These are phyloP conservation scores for Metopia argyrocephala DNA, from an alignment of 2,888 invertebrate genomes.

Conservation along the genomic window DNA sequence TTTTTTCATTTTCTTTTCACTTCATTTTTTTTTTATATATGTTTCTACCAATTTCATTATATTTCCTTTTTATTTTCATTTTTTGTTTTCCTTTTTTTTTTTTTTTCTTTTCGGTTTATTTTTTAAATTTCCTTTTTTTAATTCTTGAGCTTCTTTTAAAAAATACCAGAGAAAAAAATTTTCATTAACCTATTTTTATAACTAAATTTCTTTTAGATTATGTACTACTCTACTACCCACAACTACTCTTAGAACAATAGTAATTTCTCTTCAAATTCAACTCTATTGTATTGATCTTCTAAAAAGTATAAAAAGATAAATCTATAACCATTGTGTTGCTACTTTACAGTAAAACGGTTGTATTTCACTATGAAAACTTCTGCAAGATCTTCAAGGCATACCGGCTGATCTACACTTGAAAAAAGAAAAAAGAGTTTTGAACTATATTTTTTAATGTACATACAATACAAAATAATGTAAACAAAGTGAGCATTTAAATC, in stretches of 20 bases:
- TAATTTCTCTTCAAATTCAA: conserved; percentile 34
- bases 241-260: conserved; percentile 34
- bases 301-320: conserved; percentile 4
- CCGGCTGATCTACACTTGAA: too few relatives aligned
- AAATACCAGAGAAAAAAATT: conserved; percentile 55
- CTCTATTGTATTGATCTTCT: neutral
- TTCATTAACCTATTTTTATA: conserved; percentile 77
- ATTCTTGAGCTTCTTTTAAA: conserved; percentile 40
- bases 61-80: conserved; percentile 13
- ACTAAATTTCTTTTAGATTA: conserved; percentile 77
- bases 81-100: conserved; percentile 14
- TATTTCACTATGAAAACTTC: neutral
- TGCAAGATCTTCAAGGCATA: neutral
- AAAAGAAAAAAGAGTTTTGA: too few relatives aligned
- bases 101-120: conserved; percentile 20
- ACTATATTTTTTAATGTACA: neutral
- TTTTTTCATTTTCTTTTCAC: neutral
- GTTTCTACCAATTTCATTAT: conserved; percentile 25
- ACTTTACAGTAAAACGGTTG: neutral
- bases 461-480: too few relatives aligned
- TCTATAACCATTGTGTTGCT: neutral
- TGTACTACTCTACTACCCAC: conserved; percentile 60
- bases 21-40: conserved; percentile 6
- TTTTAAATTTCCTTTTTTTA: conserved; percentile 36
- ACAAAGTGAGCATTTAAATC: conserved; percentile 48